Evolutionary conservation across 2,797 vertebrate species (phyloP).

Genomic region (Bradypus variegatus): DNA sequence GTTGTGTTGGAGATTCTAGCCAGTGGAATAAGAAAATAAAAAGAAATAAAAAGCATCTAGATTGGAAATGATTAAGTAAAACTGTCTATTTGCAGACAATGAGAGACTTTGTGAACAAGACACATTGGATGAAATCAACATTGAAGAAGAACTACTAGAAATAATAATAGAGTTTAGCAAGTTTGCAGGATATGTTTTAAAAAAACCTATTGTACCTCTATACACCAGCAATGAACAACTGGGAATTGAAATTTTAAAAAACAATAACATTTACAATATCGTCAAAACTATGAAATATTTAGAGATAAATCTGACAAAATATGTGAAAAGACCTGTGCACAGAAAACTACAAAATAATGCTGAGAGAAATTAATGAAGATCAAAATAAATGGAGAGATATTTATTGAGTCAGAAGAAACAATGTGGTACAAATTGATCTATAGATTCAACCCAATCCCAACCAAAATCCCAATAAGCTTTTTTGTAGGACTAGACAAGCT

Average conservation of each 20-base stretch:
- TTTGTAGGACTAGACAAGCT: not conserved
- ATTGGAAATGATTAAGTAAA: not conserved
- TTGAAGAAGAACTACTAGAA: not conserved
- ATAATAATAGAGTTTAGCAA: not conserved
- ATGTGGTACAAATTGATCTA: not conserved
- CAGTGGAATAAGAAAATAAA: not conserved
- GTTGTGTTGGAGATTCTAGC: not conserved
- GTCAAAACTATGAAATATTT: not conserved
- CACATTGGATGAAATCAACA: not conserved
- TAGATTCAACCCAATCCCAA: not conserved
- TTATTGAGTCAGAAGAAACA: not conserved
- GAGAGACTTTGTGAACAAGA: no score
- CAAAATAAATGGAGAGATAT: not conserved
- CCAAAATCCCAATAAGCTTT: not conserved
- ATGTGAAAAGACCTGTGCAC: not conserved
- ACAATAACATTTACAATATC: not conserved
- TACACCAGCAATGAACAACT: not conserved
- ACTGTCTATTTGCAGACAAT: not conserved
- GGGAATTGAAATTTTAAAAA: not conserved
- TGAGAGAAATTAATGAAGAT: not conserved
- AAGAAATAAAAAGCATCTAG: not conserved
- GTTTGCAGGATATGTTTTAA: not conserved
- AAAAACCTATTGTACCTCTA: not conserved
- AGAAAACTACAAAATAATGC: not conserved
- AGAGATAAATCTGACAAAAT: not conserved